Conservation (phyloP, 2,888 invertebrate species). For the Cosmopolites sordidus region DNA sequence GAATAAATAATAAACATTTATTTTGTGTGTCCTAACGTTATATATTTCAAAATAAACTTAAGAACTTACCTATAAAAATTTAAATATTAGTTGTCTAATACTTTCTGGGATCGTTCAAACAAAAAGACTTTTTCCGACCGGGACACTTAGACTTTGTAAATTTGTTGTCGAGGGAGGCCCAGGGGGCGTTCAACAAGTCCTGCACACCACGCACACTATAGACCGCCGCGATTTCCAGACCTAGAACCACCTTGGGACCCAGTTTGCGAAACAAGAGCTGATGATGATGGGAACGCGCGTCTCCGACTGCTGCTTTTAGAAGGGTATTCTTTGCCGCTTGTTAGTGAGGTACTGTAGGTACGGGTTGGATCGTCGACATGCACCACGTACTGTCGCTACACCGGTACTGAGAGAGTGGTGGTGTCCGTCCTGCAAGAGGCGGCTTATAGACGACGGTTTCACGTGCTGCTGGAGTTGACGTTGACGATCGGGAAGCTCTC, state of each 20-base stretch:
- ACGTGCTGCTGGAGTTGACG: conserved; percentile 23
- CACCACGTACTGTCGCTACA: conserved; percentile 10
- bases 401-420: conserved; percentile 23
- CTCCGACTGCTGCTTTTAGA: conserved; percentile 3
- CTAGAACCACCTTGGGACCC: conserved; percentile 19
- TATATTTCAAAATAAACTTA: too few species aligned
- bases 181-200: conserved; percentile 13
- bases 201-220: conserved; percentile 8
- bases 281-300: not conserved
- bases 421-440: conserved; percentile 24
- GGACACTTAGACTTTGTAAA: conserved; percentile 19
- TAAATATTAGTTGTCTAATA: too few species aligned
- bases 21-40: too few species aligned
- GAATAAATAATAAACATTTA: too few species aligned
- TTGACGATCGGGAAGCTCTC: conserved; percentile 19
- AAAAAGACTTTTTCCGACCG: conserved; percentile 13
- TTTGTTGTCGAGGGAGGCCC: conserved; percentile 19
- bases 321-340: conserved; percentile 18
- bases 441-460: conserved; percentile 23
- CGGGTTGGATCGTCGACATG: not conserved
- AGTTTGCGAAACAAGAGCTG: conserved; percentile 18
- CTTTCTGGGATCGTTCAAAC: too few species aligned
- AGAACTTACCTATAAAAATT: too few species aligned
- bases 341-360: conserved; percentile 10
- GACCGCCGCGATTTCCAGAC: conserved; percentile 18